phyloP scores from a whole-genome alignment of 2,113 vertebrate species.

The Dinomys branickii region DNA sequence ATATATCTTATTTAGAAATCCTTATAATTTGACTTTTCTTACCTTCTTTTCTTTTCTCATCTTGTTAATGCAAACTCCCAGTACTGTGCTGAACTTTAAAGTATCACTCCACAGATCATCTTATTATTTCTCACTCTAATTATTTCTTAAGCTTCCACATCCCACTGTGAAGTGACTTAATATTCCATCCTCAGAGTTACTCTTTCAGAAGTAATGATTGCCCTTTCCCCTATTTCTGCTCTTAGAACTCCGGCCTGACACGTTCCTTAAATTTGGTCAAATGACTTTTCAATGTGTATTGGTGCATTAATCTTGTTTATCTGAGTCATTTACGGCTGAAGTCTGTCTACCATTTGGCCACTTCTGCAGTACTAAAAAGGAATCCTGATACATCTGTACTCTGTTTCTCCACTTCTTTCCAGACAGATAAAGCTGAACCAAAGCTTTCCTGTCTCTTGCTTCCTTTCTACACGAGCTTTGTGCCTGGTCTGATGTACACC shows the following conservation, averaged over 20 bases:
- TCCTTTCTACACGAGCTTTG: not conserved
- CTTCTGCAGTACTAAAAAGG: not conserved
- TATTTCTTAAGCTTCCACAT: not conserved
- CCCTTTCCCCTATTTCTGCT: not conserved
- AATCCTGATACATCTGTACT: not conserved
- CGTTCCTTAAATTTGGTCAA: not conserved
- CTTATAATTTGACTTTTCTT: not conserved
- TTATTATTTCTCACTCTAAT: not conserved
- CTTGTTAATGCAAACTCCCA: not conserved
- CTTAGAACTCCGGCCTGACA: not conserved
- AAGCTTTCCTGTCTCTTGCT: not conserved
- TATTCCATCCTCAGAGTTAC: not conserved
- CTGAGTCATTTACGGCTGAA: not conserved
- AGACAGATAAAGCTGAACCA: not conserved
- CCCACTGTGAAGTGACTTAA: not conserved
- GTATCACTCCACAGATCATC: not conserved
- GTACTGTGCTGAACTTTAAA: not conserved
- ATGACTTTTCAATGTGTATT: not conserved
- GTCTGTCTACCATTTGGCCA: not conserved
- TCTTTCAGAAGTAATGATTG: not conserved
- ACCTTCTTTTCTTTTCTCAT: not conserved
- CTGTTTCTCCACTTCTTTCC: not conserved
- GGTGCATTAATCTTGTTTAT: not conserved
- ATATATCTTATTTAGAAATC: not conserved
- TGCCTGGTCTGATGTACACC: not conserved